phyloP scores from a whole-genome alignment of 2,797 vertebrate species.

The Leptatherina wallacei region DNA sequence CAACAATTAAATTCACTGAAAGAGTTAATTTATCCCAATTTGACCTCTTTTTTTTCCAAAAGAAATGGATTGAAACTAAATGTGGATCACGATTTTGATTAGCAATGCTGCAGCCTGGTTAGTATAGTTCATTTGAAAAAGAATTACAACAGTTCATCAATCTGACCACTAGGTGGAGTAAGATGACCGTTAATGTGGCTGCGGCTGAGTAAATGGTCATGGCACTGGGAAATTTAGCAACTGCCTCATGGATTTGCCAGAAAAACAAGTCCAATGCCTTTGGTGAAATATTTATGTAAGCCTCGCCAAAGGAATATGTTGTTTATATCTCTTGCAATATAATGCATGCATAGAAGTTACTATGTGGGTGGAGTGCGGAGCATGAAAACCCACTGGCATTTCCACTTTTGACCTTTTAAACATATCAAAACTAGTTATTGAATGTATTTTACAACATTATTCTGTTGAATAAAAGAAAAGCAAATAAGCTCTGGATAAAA shows the following conservation, averaged over 20 bases:
- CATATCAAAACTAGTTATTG: not conserved
- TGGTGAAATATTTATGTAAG: not conserved
- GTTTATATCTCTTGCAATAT: not conserved
- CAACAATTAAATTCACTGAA: not conserved
- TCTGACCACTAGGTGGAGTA: slow-evolving; percentile 22
- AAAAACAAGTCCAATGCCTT: not conserved
- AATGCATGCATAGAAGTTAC: not conserved
- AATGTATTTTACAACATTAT: slow-evolving; percentile 11
- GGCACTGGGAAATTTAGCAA: not conserved
- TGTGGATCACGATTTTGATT: not conserved
- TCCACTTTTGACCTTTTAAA: slow-evolving; percentile 33
- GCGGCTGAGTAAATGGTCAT: not conserved
- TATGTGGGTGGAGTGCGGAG: slow-evolving; percentile 14
- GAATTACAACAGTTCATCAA: not conserved
- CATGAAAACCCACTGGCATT: slow-evolving; percentile 9
- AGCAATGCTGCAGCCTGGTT: not conserved
- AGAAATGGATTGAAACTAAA: not conserved
- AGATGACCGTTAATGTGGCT: not conserved
- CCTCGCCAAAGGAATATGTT: not conserved
- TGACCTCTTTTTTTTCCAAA: not conserved
- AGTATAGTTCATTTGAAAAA: not conserved
- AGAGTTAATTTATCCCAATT: not conserved
- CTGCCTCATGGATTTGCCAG: not conserved
- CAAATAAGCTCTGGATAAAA: not conserved
- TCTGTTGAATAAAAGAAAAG: slow-evolving; percentile 9